Percentiles rank a stretch among this genome's conserved stretches.
These are phyloP conservation scores for Heliconius congener DNA, from an alignment of 1,140 invertebrate species.

Conservation along the genomic window DNA sequence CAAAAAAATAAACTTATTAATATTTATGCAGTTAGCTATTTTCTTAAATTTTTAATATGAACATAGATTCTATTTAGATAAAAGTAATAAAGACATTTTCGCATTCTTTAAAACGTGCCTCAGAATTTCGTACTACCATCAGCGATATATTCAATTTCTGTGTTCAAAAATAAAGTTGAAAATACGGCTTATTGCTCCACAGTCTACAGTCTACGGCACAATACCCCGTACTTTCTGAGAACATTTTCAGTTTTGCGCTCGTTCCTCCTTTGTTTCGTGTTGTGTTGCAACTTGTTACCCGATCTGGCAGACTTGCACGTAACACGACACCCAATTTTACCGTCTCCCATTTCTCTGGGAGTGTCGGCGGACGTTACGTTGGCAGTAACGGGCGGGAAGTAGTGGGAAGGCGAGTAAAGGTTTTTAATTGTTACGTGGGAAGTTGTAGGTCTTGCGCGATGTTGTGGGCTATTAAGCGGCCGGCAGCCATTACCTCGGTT, in stretches of 20 bases:
- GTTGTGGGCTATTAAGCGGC: slow-evolving; percentile 59
- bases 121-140: neutral
- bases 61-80: neutral
- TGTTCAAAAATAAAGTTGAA: slow-evolving; percentile 26
- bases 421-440: slow-evolving; percentile 69
- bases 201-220: slow-evolving; percentile 8
- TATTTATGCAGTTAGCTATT: neutral
- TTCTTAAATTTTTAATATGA: neutral
- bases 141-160: neutral
- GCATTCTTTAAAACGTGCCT: neutral
- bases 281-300: slow-evolving; percentile 29
- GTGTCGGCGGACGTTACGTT: slow-evolving; percentile 41
- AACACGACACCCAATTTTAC: slow-evolving; percentile 35
- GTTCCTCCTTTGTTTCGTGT: slow-evolving; percentile 35
- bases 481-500: slow-evolving; percentile 64
- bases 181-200: slow-evolving; percentile 24
- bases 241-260: slow-evolving; percentile 32
- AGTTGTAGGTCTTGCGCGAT: slow-evolving; percentile 48
- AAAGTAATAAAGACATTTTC: neutral
- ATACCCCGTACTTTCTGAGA: slow-evolving; percentile 27
- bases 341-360: slow-evolving; percentile 26
- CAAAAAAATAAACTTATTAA: neutral
- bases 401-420: slow-evolving; percentile 46
- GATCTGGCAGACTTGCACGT: slow-evolving; percentile 27
- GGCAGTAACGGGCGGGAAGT: slow-evolving; percentile 52